phyloP scores from a whole-genome alignment of 2,113 vertebrate genomes.

The Cephalopholis sonnerati region DNA sequence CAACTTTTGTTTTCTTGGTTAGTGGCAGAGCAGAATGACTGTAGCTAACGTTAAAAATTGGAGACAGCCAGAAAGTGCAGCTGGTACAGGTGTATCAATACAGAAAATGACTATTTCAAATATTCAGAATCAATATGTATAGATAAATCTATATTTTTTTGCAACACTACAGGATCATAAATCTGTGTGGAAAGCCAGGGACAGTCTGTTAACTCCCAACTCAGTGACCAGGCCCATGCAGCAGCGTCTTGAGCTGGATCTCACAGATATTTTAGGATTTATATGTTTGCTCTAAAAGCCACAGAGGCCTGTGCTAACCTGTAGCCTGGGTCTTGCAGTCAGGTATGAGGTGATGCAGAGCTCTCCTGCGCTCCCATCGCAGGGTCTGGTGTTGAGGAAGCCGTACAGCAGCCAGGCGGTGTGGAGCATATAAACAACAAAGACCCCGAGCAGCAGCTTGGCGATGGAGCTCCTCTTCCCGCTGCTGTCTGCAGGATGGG shows the following conservation, averaged over 20 bases:
- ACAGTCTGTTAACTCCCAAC: not conserved
- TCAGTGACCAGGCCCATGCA: not conserved
- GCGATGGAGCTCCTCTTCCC: conserved; percentile 87
- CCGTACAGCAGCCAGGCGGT: conserved; percentile 97
- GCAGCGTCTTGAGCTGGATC: not conserved
- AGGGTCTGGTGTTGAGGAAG: conserved; percentile 93
- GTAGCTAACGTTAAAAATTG: too few species aligned
- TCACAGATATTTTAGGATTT: not conserved
- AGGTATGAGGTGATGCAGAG: conserved; percentile 92
- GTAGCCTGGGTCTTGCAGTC: conserved; percentile 88
- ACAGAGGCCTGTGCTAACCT: conserved; percentile 82
- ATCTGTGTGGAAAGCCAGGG: not conserved
- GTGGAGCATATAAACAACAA: conserved; percentile 93
- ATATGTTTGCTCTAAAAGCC: not conserved
- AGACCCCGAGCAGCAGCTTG: conserved; percentile 92
- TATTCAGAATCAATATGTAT: too few species aligned
- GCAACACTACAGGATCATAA: not conserved
- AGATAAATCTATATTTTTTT: too few species aligned
- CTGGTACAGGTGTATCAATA: too few species aligned
- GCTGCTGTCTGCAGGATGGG: conserved; percentile 72
- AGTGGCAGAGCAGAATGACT: too few species aligned
- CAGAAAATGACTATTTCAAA: too few species aligned
- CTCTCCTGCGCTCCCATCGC: conserved; percentile 80
- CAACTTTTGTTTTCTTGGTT: too few species aligned
- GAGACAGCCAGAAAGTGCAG: too few species aligned